Conservation (phyloP, 23 tunicate genomes). For the Pegea sp. region DNA sequence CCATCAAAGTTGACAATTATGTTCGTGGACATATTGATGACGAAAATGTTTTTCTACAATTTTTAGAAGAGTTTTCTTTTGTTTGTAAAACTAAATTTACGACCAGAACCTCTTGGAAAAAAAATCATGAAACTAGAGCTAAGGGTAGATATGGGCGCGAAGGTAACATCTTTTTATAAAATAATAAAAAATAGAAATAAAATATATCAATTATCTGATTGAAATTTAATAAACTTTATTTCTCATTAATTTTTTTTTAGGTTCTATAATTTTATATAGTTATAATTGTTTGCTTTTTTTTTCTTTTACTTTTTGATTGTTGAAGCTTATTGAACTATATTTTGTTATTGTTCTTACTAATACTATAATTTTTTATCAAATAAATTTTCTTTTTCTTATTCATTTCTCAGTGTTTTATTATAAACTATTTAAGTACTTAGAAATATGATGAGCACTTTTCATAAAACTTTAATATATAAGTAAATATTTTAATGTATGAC, state of each 20-base stretch:
- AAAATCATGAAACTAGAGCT: conserved; percentile 18
- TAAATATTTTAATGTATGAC: too few species aligned
- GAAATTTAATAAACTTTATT: too few species aligned
- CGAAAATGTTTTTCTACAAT: conserved; percentile 23
- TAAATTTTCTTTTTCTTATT: background rate
- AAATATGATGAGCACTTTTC: background rate
- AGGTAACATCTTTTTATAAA: conserved; percentile 12
- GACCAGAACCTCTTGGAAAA: conserved; percentile 40
- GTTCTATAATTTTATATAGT: too few species aligned
- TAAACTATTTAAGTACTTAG: background rate
- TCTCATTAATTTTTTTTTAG: too few species aligned
- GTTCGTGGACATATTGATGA: conserved; percentile 42
- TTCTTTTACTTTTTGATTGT: too few species aligned
- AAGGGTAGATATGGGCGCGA: conserved; percentile 27
- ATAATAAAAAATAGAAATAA: background rate
- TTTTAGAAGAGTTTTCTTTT: conserved; percentile 20
- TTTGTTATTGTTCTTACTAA: conserved; percentile 1
- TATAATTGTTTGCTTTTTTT: too few species aligned
- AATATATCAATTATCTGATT: too few species aligned
- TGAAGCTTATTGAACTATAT: too few species aligned
- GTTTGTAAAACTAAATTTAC: conserved; percentile 42
- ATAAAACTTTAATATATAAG: too few species aligned
- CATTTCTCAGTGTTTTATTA: background rate
- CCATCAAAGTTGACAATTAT: conserved; percentile 22
- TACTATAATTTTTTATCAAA: background rate